A percentile compares a stretch with the other conserved stretches of the same genome.
Evolutionary conservation across 2,797 vertebrate species (phyloP).

Genomic region (Amblyopsis hoosieri): DNA sequence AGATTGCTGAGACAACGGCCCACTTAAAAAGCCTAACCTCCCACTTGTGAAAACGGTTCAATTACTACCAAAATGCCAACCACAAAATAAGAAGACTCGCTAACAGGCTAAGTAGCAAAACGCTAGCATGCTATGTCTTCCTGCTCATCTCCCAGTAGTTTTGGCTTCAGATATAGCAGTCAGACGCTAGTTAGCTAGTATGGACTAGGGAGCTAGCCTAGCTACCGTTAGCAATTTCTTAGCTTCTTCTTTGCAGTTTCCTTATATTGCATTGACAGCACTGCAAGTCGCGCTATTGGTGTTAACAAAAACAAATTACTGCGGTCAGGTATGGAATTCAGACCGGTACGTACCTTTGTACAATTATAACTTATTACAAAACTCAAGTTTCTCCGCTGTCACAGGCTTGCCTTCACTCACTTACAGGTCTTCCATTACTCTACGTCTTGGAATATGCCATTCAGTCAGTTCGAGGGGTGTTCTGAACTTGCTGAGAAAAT

Average conservation of each 20-base stretch:
- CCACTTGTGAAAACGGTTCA: conserved; percentile 21
- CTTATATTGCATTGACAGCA: conserved; percentile 58
- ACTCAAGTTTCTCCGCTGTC: conserved; percentile 81
- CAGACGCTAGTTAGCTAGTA: conserved; percentile 48
- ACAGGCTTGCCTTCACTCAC: conserved; percentile 78
- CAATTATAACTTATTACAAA: conserved; percentile 68
- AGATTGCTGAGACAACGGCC: conserved; percentile 1
- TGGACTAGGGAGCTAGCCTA: conserved; percentile 37
- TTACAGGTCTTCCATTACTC: conserved; percentile 74
- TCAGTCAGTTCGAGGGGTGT: conserved; percentile 51
- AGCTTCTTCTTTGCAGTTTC: conserved; percentile 48
- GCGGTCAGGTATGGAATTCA: conserved; percentile 25
- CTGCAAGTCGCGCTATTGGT: conserved; percentile 33
- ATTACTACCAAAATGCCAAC: conserved; percentile 64
- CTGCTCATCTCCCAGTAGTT: conserved; percentile 45
- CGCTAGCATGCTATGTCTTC: conserved; percentile 65
- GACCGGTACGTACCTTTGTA: conserved; percentile 67
- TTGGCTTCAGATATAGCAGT: conserved; percentile 15
- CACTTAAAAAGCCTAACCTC: neutral
- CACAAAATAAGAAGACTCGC: conserved; percentile 71
- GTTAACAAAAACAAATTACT: conserved; percentile 34
- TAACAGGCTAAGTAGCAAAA: conserved; percentile 57
- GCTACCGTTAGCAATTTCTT: conserved; percentile 64
- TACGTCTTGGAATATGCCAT: conserved; percentile 67
- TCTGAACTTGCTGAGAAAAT: neutral